Percentiles rank a stretch among this genome's conserved stretches.
phyloP scores from a whole-genome alignment of 2,888 invertebrate genomes.

The Acleris sparsana region DNA sequence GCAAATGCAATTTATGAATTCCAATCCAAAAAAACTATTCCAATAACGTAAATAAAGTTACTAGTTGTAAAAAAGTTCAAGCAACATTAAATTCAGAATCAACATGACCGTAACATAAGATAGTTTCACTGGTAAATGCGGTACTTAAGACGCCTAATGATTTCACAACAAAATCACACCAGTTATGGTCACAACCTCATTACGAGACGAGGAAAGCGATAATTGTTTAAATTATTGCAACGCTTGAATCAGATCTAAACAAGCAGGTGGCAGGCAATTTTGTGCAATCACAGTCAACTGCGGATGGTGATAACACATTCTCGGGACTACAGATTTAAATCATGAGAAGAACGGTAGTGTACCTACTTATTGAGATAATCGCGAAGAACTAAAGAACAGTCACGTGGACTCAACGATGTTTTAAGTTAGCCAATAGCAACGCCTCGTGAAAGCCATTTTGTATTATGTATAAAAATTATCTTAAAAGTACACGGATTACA shows the following conservation, averaged over 20 bases:
- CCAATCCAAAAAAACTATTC: too few relatives aligned
- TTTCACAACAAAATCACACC: slow-evolving; percentile 1
- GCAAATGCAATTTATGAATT: too few relatives aligned
- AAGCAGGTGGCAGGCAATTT: not conserved
- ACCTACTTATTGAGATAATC: too few relatives aligned
- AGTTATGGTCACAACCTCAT: not conserved
- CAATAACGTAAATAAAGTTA: too few relatives aligned
- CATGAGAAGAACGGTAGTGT: too few relatives aligned
- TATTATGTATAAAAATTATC: too few relatives aligned
- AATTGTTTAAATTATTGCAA: not conserved
- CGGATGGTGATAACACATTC: not conserved
- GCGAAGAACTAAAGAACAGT: too few relatives aligned
- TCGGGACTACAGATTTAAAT: not conserved
- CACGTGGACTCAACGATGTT: too few relatives aligned
- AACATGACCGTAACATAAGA: not conserved
- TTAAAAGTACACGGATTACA: too few relatives aligned
- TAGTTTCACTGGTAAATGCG: not conserved
- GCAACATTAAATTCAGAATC: not conserved
- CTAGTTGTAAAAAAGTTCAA: not conserved
- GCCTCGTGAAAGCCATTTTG: too few relatives aligned
- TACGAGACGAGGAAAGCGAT: not conserved
- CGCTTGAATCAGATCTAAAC: not conserved
- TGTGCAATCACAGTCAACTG: not conserved
- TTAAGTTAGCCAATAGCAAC: too few relatives aligned
- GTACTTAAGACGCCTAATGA: not conserved